Evolutionary conservation across 2,797 vertebrate genomes (phyloP).

Genomic region (Lateolabrax maculatus): DNA sequence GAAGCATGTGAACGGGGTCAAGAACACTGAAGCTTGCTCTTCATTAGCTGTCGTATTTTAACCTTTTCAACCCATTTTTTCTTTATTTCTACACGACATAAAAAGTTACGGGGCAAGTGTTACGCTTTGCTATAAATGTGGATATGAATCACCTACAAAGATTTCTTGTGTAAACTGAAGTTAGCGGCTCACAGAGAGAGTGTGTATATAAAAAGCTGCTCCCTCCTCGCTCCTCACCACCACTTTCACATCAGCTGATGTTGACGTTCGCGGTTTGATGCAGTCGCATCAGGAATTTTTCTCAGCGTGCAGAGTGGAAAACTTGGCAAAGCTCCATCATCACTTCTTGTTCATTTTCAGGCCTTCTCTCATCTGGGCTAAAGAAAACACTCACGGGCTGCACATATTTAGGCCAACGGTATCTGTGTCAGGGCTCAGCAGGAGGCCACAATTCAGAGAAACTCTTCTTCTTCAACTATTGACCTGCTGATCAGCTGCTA

Average conservation of each 20-base stretch:
- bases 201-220: neutral
- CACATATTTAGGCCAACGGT: neutral
- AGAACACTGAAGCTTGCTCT: neutral
- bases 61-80: too few relatives aligned
- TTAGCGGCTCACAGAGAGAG: neutral
- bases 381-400: neutral
- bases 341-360: neutral
- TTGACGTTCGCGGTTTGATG: constrained; percentile 29
- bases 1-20: neutral
- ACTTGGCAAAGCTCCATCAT: constrained; percentile 10
- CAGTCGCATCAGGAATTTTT: constrained; percentile 39
- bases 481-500: neutral
- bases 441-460: neutral
- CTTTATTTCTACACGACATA: neutral
- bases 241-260: constrained; percentile 40
- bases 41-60: neutral
- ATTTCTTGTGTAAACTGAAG: neutral
- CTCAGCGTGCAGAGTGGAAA: constrained; percentile 14
- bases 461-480: neutral
- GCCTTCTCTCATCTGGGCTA: neutral
- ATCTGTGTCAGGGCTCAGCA: constrained; percentile 27
- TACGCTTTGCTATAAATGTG: neutral
- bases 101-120: neutral
- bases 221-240: neutral
- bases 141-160: neutral